These are phyloP conservation scores for Macrosiphum euphorbiae DNA, from an alignment of 2,888 invertebrate genomes.

Conservation along the genomic window DNA sequence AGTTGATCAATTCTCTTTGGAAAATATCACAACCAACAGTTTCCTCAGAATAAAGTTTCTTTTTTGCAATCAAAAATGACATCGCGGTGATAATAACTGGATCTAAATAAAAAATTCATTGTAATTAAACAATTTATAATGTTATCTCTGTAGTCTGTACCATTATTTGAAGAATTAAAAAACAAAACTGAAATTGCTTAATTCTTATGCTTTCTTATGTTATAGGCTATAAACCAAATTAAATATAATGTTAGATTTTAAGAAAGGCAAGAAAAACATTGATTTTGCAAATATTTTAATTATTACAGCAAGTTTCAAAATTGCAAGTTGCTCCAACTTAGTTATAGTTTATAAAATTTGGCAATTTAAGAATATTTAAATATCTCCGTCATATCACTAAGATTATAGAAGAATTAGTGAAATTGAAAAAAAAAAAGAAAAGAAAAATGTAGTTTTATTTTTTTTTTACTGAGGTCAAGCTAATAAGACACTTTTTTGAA, in stretches of 20 bases:
- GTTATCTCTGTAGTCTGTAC: not conserved
- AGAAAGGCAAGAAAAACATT: no score
- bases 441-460: not conserved
- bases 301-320: not conserved
- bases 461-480: not conserved
- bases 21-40: constrained; percentile 46
- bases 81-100: constrained; percentile 36
- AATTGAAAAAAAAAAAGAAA: not conserved
- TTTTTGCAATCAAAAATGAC: constrained; percentile 53
- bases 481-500: no score
- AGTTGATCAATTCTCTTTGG: constrained; percentile 51
- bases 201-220: not conserved
- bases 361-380: not conserved
- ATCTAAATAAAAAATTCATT: constrained; percentile 6
- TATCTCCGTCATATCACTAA: not conserved
- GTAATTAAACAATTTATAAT: not conserved
- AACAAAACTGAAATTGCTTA: not conserved
- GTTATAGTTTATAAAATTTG: not conserved
- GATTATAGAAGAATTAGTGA: not conserved
- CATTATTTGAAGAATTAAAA: not conserved
- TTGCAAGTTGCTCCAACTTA: not conserved
- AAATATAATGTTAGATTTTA: no score
- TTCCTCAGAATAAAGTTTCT: constrained; percentile 33
- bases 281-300: not conserved
- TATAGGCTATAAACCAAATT: not conserved